These are phyloP conservation scores for Ypsolopha sequella DNA, from an alignment of 2,888 invertebrate species.

Conservation along the genomic window DNA sequence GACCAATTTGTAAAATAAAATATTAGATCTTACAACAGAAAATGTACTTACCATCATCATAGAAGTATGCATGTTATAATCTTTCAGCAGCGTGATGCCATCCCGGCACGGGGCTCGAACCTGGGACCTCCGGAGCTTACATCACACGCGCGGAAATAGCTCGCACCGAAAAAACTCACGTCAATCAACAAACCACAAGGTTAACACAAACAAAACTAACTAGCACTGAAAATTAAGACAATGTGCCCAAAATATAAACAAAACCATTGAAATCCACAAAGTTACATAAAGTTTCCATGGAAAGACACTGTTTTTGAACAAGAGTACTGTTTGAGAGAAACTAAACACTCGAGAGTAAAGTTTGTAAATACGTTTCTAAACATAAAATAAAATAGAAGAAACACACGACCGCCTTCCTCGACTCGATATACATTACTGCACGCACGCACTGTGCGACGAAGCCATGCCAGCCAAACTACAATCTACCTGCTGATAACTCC, in stretches of 20 bases:
- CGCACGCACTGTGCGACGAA: conserved; percentile 17
- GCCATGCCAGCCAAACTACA: conserved; percentile 9
- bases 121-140: conserved; percentile 44
- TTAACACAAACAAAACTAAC: conserved; percentile 35
- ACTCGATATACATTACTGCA: conserved; percentile 30
- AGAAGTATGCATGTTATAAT: conserved; percentile 51
- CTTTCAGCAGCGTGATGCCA: conserved; percentile 24
- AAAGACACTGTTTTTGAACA: conserved; percentile 12
- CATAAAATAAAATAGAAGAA: conserved; percentile 8
- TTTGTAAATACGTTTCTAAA: conserved; percentile 54
- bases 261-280: conserved; percentile 1
- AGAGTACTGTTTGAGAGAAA: conserved; percentile 20
- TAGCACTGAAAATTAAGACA: conserved; percentile 32
- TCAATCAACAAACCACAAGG: conserved; percentile 60
- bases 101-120: conserved; percentile 44
- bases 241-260: conserved; percentile 13
- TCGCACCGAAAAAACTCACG: conserved; percentile 42
- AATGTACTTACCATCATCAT: conserved; percentile 57
- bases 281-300: conserved; percentile 6
- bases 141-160: conserved; percentile 62
- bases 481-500: conserved; percentile 40
- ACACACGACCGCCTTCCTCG: conserved; percentile 23
- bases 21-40: background rate
- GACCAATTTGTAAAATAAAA: background rate
- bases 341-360: conserved; percentile 44